phyloP scores from a whole-genome alignment of 1,140 invertebrate genomes.

The Caenorhabditis tropicalis region DNA sequence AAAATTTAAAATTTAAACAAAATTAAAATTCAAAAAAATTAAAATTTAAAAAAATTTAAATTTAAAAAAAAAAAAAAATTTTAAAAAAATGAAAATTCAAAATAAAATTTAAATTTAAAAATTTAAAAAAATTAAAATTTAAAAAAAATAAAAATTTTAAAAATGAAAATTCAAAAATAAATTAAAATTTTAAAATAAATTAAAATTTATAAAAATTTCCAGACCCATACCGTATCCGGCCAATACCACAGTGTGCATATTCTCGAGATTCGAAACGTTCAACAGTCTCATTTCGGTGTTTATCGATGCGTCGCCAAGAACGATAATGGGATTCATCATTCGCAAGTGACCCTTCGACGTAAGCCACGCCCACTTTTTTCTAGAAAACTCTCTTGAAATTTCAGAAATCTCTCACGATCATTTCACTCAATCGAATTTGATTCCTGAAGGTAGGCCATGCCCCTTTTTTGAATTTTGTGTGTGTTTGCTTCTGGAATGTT shows the following conservation, averaged over 20 bases:
- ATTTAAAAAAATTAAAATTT: too few relatives aligned
- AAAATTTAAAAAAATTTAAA: too few relatives aligned
- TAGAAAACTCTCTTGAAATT: not conserved
- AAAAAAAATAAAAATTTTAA: too few relatives aligned
- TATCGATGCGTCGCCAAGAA: constrained; percentile 58
- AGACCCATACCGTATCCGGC: constrained; percentile 55
- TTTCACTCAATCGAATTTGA: constrained; percentile 27
- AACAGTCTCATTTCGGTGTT: constrained; percentile 48
- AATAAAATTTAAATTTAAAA: too few relatives aligned
- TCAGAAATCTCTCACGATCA: constrained; percentile 37
- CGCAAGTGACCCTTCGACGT: constrained; percentile 55
- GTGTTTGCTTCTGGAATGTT: constrained; percentile 15
- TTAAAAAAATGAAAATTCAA: too few relatives aligned
- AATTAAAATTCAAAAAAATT: too few relatives aligned
- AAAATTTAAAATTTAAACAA: too few relatives aligned
- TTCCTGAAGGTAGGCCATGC: constrained; percentile 47
- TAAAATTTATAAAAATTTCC: too few relatives aligned
- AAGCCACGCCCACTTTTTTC: not conserved
- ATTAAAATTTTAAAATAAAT: too few relatives aligned
- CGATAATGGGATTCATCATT: constrained; percentile 56
- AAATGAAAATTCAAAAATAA: too few relatives aligned
- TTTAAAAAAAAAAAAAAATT: too few relatives aligned
- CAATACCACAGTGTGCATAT: constrained; percentile 56
- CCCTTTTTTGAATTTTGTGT: not conserved
- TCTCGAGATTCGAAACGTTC: constrained; percentile 55